Conservation (phyloP, 2,797 vertebrate genomes). For the Sebastolobus altivelis region DNA sequence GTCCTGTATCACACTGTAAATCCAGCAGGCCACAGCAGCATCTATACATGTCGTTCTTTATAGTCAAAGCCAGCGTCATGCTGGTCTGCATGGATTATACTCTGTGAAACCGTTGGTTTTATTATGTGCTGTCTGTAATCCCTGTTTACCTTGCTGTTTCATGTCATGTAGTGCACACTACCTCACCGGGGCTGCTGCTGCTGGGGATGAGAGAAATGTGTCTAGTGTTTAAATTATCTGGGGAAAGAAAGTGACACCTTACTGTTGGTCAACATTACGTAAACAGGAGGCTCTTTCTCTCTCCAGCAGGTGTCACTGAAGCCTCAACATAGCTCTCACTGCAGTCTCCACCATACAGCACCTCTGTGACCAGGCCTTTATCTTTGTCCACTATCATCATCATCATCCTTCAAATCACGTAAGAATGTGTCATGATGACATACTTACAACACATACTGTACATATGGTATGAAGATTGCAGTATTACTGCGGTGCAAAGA, state of each 20-base stretch:
- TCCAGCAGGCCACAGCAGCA: slow-evolving; percentile 25
- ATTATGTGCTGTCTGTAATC: not conserved
- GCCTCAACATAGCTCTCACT: slow-evolving; percentile 22
- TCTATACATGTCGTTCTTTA: not conserved
- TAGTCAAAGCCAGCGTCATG: not conserved
- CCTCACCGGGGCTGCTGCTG: not conserved
- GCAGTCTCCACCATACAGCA: slow-evolving; percentile 20
- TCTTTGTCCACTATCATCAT: not conserved
- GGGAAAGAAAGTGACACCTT: not conserved
- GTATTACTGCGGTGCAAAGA: not conserved
- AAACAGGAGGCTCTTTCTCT: not conserved
- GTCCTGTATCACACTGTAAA: not conserved
- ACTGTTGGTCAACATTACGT: slow-evolving; percentile 22
- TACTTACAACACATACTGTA: not conserved
- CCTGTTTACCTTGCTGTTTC: slow-evolving; percentile 4
- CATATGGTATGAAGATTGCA: not conserved
- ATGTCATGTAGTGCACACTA: not conserved
- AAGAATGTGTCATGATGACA: not conserved
- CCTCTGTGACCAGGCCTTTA: not conserved
- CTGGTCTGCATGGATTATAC: not conserved
- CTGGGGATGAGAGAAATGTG: slow-evolving; percentile 16
- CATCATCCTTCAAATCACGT: slow-evolving; percentile 19
- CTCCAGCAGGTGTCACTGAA: slow-evolving; percentile 67
- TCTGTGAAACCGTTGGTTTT: slow-evolving; percentile 2
- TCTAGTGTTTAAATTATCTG: slow-evolving; percentile 14